Base-by-base conservation (phyloP, 2,113 vertebrate genomes). In the Labrus mixtus region DNA sequence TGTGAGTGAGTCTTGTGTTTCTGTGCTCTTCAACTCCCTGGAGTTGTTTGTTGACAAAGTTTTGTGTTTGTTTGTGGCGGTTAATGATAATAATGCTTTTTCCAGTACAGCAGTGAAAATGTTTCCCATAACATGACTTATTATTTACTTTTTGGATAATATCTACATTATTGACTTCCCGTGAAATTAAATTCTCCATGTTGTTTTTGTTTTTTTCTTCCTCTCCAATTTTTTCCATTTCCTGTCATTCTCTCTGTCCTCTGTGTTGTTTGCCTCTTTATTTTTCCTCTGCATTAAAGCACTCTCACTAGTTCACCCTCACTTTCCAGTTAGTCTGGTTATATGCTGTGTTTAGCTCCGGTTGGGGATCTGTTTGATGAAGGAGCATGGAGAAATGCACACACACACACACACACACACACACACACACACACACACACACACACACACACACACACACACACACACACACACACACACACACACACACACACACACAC, bases 151-250 rank as follows among this genome's bases (percentile, higher is more conserved):
- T 37, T 16, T 67, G 23, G 1, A 65, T 79, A 73, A 37, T 46
- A 51, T 43, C 13, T 11, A 25, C 37, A 41, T 51, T 12, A 0
- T 7, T 3, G 19, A 13, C n/a, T 19, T 55, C 10, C 12, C 48
- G 9, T 51, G 16, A 74, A 57, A 58, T 60, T 22, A 77, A 29
- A 63, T 73, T 60, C 37, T 59, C 51, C 6, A 53, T 2, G 8
- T 58, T 53, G 1, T n/a, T 12, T 68, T 3, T n/a, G n/a, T 0
- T 10, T 17, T 19, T 39, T 5, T 22, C 19, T 48, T 79, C 45
- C 25, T 23, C 16, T 65, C 11, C 22, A 55, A 4, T 39, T 25
- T 25, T 59, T 67, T 61, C 39, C 37, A 70, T 83, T 69, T 58
- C 55, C 60, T 46, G 8, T 61, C 46, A 78, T 79, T 69, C 25